Evolutionary conservation across 2,888 invertebrate genomes (phyloP), one percentile per base, ranked within the genome.

Genomic region (Muscina levida): DNA sequence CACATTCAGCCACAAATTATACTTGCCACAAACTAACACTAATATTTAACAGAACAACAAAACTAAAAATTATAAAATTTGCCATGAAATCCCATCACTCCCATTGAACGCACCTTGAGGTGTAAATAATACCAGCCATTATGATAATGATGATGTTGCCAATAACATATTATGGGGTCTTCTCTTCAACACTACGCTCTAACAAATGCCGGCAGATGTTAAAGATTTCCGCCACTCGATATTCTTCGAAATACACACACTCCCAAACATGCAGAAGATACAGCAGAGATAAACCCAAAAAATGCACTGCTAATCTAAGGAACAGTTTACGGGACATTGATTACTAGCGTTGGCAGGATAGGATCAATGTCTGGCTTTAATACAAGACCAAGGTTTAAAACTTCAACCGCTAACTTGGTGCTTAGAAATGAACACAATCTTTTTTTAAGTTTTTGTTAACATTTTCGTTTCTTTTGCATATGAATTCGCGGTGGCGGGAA

Each of bases 131-230:
- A 57, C 59, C 73, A 57, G 53, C 22, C 57, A 74, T 59, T 62
- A 76, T 53, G 56, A 74, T 74, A 72, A 66, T 67, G 44, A 59
- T 67, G 59, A 71, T 46, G 66, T 65, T 70, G 24, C 66, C 57
- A 66, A 66, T 57, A 66, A 51, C 24, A 76, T 15, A 37, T 17
- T 51, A 24, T 13, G 15, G 39, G 46, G 59, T 66, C n/a, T n/a
- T n/a, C 75, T 72, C 79, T 62, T 68, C 72, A 72, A 72, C 75
- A 79, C 26, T 24, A 1, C 17, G 19, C 42, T 67, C 56, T 2
- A 22, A 22, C 66, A 48, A 75, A 42, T 51, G 66, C 72, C 80
- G 80, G 77, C 80, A 76, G 80, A 80, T 80, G 80, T 73, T 80
- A 77, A 80, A 80, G 80, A 80, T 80, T 73, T 76, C 22, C 51